phyloP scores from a whole-genome alignment of 1,140 invertebrate genomes.

The Drosophila sulfurigaster region DNA sequence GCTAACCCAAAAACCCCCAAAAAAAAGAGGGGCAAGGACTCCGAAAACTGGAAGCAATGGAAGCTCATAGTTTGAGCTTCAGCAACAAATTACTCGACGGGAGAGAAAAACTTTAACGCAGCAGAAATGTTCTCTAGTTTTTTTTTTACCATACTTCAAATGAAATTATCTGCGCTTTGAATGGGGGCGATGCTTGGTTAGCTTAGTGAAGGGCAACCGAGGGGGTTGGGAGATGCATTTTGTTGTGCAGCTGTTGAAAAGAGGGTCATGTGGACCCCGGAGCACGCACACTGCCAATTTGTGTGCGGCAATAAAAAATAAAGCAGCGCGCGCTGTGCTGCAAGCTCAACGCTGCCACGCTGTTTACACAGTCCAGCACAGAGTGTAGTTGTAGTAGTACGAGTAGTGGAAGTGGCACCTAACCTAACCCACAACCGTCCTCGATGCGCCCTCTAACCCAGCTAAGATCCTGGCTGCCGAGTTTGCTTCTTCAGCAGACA shows the following conservation, averaged over 20 bases:
- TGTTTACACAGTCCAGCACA: slow-evolving; percentile 68
- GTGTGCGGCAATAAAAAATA: slow-evolving; percentile 61
- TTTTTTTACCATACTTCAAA: slow-evolving; percentile 73
- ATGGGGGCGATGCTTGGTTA: slow-evolving; percentile 6
- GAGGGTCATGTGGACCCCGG: slow-evolving; percentile 70
- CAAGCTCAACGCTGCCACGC: slow-evolving; percentile 39
- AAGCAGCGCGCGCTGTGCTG: slow-evolving; percentile 30
- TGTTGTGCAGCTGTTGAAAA: slow-evolving; percentile 73
- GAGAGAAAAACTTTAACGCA: slow-evolving; percentile 68
- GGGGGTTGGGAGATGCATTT: slow-evolving; percentile 41
- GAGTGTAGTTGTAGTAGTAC: slow-evolving; percentile 10
- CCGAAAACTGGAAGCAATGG: slow-evolving; percentile 35
- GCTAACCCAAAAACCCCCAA: slow-evolving; percentile 42
- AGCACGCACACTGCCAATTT: slow-evolving; percentile 81
- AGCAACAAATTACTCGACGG: slow-evolving; percentile 74
- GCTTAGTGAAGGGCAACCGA: not conserved
- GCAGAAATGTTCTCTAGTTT: slow-evolving; percentile 50
- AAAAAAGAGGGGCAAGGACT: slow-evolving; percentile 55
- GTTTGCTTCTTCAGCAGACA: slow-evolving; percentile 49
- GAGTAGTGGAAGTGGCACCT: not conserved
- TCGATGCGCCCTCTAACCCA: slow-evolving; percentile 37
- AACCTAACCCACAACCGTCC: slow-evolving; percentile 23
- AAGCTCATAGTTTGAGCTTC: slow-evolving; percentile 42
- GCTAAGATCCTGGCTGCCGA: slow-evolving; percentile 34
- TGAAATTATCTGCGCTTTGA: slow-evolving; percentile 79